These are phyloP conservation scores for Scomber japonicus DNA, from an alignment of 2,113 vertebrate species.

Conservation along the genomic window DNA sequence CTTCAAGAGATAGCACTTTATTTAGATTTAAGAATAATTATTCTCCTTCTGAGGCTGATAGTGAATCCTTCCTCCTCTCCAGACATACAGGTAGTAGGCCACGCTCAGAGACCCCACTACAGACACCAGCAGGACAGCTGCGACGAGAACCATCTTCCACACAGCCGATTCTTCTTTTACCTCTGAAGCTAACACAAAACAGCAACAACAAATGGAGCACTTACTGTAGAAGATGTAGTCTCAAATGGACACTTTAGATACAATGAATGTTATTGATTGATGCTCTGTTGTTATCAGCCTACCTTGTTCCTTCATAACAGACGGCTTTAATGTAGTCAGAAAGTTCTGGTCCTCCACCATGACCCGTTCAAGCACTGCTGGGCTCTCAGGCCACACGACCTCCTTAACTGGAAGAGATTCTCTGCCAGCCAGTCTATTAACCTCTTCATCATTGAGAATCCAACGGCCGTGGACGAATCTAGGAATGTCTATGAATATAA, in stretches of 20 bases:
- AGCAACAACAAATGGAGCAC: not conserved
- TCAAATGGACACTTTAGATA: not conserved
- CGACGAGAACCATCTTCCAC: constrained; percentile 65
- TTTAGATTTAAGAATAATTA: constrained; percentile 50
- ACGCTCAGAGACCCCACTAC: constrained; percentile 56
- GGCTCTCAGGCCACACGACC: not conserved
- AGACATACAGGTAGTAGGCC: constrained; percentile 81
- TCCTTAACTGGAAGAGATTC: not conserved
- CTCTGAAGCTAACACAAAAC: constrained; percentile 1
- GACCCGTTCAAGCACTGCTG: not conserved
- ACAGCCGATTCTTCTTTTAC: not conserved
- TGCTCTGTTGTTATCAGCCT: not conserved
- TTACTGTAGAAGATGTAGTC: too few relatives aligned
- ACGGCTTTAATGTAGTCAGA: not conserved
- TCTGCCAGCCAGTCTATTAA: not conserved
- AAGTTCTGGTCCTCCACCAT: not conserved
- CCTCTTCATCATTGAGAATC: not conserved
- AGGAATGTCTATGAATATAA: constrained; percentile 28
- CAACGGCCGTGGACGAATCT: constrained; percentile 25
- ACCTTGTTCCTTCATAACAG: constrained; percentile 51
- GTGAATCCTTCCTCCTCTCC: constrained; percentile 82
- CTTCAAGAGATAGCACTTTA: constrained; percentile 19
- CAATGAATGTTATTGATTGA: not conserved
- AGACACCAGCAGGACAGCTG: constrained; percentile 60
- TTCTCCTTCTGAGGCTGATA: constrained; percentile 69